Conservation (phyloP, 2,888 invertebrate species). For the Timema cristinae region DNA sequence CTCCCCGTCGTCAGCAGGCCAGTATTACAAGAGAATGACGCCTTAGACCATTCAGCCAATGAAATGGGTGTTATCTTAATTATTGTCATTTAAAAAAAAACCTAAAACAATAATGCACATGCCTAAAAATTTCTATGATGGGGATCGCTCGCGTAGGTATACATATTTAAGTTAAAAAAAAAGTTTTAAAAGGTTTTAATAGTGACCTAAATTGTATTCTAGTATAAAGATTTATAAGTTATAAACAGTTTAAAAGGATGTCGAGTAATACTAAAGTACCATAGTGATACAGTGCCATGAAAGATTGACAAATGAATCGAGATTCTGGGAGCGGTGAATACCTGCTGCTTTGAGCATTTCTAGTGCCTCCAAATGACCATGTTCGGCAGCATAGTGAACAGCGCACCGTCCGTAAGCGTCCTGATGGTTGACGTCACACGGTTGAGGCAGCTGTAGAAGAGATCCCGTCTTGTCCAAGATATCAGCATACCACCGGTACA, state of each 20-base stretch:
- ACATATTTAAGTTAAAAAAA: neutral
- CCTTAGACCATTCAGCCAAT: too few species aligned
- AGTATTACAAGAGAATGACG: too few species aligned
- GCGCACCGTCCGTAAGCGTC: conserved; percentile 64
- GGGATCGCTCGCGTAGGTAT: too few species aligned
- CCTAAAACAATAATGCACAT: too few species aligned
- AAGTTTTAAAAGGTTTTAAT: neutral
- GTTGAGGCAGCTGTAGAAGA: conserved; percentile 26
- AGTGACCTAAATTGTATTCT: neutral
- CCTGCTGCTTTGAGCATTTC: conserved; percentile 58
- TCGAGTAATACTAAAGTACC: too few species aligned
- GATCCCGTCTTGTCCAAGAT: conserved; percentile 61
- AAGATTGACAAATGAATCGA: neutral
- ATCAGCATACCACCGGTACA: conserved; percentile 68
- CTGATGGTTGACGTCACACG: conserved; percentile 56
- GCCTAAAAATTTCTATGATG: too few species aligned
- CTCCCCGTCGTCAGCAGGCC: too few species aligned
- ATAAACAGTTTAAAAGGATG: too few species aligned
- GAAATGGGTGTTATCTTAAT: too few species aligned
- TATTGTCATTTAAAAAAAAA: too few species aligned
- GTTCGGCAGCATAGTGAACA: conserved; percentile 68
- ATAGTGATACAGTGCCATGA: too few species aligned
- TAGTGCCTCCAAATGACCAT: conserved; percentile 59
- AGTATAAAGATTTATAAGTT: neutral
- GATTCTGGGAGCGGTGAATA: conserved; percentile 34